Evolutionary conservation across 2,888 invertebrate genomes (phyloP).

Genomic region (Drosophila silvestris): DNA sequence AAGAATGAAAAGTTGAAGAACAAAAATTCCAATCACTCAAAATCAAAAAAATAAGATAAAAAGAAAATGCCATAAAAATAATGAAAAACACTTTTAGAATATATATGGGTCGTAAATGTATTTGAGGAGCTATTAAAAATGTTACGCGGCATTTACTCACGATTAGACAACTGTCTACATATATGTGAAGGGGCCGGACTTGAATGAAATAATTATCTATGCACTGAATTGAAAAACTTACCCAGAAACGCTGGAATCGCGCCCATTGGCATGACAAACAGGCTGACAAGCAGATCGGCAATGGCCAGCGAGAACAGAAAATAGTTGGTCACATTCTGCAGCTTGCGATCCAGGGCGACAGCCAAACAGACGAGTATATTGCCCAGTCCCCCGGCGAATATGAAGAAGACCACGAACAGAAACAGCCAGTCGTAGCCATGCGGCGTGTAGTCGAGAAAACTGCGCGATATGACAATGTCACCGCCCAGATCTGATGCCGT

Average conservation of each 20-base stretch:
- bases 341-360: conserved; percentile 93
- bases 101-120: neutral
- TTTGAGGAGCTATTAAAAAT: conserved; percentile 5
- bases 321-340: conserved; percentile 98
- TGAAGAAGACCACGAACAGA: conserved; percentile 93
- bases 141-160: conserved; percentile 6
- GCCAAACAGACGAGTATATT: conserved; percentile 97
- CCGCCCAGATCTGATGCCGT: conserved; percentile 14
- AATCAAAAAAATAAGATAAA: neutral
- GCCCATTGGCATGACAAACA: conserved; percentile 98
- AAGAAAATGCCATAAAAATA: conserved; percentile 2
- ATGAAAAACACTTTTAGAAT: neutral
- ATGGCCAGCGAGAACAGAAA: conserved; percentile 96
- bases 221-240: conserved; percentile 86
- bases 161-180: neutral
- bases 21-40: neutral
- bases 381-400: conserved; percentile 94
- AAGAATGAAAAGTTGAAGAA: neutral
- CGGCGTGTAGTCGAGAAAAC: conserved; percentile 66
- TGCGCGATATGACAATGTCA: conserved; percentile 42
- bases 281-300: conserved; percentile 96
- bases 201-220: neutral
- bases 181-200: neutral
- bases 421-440: conserved; percentile 91
- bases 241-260: conserved; percentile 97